These are phyloP conservation scores for Lonchura striata DNA, from an alignment of 2,113 vertebrate genomes.

Conservation along the genomic window DNA sequence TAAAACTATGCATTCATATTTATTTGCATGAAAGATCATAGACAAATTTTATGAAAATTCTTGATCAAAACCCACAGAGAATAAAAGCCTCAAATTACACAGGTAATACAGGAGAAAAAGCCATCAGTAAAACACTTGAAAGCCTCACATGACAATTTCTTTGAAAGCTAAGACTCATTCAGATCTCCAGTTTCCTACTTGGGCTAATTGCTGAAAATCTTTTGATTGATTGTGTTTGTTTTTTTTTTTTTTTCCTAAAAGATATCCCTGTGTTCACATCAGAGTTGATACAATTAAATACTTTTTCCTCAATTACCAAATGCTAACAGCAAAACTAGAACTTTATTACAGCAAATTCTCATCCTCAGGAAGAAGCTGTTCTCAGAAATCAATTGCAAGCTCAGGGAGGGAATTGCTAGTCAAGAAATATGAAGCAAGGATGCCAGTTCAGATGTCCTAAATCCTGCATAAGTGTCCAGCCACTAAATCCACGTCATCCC, in stretches of 20 bases:
- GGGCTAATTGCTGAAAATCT: not conserved
- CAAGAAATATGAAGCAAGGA: not conserved
- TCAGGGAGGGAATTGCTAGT: not conserved
- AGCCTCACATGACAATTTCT: not conserved
- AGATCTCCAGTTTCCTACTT: not conserved
- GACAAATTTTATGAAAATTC: not conserved
- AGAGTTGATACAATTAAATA: not conserved
- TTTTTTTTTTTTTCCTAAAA: not conserved
- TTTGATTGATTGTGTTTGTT: not conserved
- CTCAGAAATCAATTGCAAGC: not conserved
- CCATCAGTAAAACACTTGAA: not conserved
- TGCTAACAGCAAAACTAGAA: not conserved
- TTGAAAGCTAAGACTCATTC: not conserved
- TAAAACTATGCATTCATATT: not conserved
- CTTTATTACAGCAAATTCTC: not conserved
- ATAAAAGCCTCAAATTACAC: not conserved
- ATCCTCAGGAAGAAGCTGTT: not conserved
- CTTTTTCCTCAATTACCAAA: not conserved
- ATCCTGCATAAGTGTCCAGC: too few relatives aligned
- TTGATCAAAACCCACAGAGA: not conserved
- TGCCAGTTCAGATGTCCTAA: not conserved
- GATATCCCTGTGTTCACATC: not conserved
- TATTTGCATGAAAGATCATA: not conserved
- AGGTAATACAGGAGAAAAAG: not conserved
- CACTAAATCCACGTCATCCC: not conserved